These are phyloP conservation scores for Rhyzopertha dominica DNA, from an alignment of 1,140 invertebrate species.

Conservation along the genomic window DNA sequence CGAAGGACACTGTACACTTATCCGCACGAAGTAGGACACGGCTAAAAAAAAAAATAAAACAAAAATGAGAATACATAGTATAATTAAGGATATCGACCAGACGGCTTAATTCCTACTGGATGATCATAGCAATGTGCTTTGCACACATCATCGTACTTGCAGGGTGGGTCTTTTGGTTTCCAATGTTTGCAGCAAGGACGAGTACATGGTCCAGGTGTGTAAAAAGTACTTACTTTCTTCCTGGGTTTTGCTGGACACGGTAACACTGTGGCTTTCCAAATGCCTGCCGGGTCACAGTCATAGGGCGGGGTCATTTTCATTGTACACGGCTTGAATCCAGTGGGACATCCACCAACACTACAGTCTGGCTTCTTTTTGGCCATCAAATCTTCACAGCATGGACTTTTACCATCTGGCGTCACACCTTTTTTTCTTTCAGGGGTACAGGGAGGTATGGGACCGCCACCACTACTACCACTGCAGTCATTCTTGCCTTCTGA, in stretches of 20 bases:
- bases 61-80: conserved; percentile 4
- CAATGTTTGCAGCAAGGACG: conserved; percentile 40
- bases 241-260: conserved; percentile 34
- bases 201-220: conserved; percentile 26
- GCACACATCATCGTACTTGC: conserved; percentile 39
- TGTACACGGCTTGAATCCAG: conserved; percentile 36
- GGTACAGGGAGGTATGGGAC: conserved; percentile 6
- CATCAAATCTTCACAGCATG: conserved; percentile 20
- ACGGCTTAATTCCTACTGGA: conserved; percentile 37
- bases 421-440: conserved; percentile 17
- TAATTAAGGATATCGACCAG: conserved; percentile 20
- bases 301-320: conserved; percentile 34
- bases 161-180: conserved; percentile 36
- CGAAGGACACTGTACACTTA: too few relatives aligned
- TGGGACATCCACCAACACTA: conserved; percentile 24
- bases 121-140: conserved; percentile 41
- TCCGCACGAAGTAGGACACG: too few relatives aligned
- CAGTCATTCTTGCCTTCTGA: conserved; percentile 30
- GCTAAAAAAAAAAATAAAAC: conserved; percentile 6
- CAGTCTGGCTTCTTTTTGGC: conserved; percentile 8
- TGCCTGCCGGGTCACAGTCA: conserved; percentile 30
- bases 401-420: conserved; percentile 32
- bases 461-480: neutral
- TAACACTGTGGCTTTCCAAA: conserved; percentile 33
- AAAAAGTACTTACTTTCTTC: conserved; percentile 21